Evolutionary conservation across 2,113 vertebrate genomes (phyloP), one percentile per base, ranked within the genome.

Genomic region (Cebus imitator): DNA sequence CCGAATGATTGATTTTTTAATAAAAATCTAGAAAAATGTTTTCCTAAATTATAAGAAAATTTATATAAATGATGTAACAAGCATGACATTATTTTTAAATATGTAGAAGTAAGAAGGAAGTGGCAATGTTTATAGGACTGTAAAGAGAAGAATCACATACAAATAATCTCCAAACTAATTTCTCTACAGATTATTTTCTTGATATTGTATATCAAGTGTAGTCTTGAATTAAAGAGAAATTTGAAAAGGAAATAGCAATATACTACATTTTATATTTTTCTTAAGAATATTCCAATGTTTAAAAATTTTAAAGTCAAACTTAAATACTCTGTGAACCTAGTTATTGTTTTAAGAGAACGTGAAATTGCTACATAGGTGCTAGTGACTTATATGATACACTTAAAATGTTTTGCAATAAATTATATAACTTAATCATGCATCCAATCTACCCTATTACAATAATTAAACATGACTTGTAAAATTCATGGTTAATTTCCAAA

Each of bases 401-500:
- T 82, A 79, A 92, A 97, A 75, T 87, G 68, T 94, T 93, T 95
- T 79, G 8, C 66, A 91, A 78, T 89, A 91, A 93, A 95, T 91
- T 95, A 68, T 91, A 23, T 73, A 91, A 52, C 14, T 52, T 52
- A 52, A 90, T 85, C 90, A 89, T 81, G 45, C 88, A 66, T 83
- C 25, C 25, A 30, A 64, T 64, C 25, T 78, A 80, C 5, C 30
- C 30, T 30, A 86, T 80, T 86, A 55, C 35, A 86, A 85, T 94
- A 45, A 93, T 93, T 91, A 89, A 91, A 84, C 68, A 43, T 79
- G 18, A 95, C 93, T 91, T 89, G 18, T 66, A 89, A 96, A 96
- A 94, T 87, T 86, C 35, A 90, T 83, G 45, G 58, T 89, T 96
- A 90, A 97, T 95, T 95, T 93, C 58, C 50, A 93, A 93, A 96